Base-by-base conservation (phyloP, 2,797 vertebrate species). In the Thunnus albacares region DNA sequence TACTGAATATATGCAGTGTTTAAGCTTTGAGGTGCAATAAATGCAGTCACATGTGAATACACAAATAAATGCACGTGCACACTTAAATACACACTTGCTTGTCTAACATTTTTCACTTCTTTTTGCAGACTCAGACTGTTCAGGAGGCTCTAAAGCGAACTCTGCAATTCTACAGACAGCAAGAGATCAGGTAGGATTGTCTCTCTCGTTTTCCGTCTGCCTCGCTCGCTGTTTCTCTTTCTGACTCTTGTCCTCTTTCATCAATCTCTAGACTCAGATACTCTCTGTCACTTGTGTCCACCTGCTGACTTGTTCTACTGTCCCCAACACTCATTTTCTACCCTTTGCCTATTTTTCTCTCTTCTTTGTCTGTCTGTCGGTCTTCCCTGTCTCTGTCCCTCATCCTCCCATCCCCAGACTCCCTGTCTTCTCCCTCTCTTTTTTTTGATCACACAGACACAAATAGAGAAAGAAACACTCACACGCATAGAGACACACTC, bases 101-200 rank as follows among this genome's bases (percentile, higher is more conserved):
- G 17, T 56, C 12, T 79, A 33, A 84, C 58, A 24, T 52, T 60
- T 51, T 53, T 57, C 5, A 24, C 60, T 17, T 87, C 70, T 56
- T 73, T 74, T 86, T 89, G 0, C 89, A 99, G 98, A 97, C 96
- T 28, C 97, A 98, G 95, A 99, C 96, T 70, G 97, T 99, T 93
- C 96, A 94, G 87, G 97, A 97, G 81, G 98, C 98, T 92, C 95
- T 99, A 56, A 97, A 98, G 94, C 97, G 97, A 94, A 99, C 98
- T 8, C 88, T 99, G 84, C 96, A 97, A 70, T 95, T 96, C 94
- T 98, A 98, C 94, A 97, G 96, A 81, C 96, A 96, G 86, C 97
- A 97, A 89, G 97, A 97, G 85, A 97, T 97, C 90, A 96, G 98
- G 98, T 99, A 95, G 95, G 95, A 47, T 30, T 51, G 0, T 59